Base-by-base conservation (phyloP, 2,113 vertebrate genomes). In the Gobio gobio region DNA sequence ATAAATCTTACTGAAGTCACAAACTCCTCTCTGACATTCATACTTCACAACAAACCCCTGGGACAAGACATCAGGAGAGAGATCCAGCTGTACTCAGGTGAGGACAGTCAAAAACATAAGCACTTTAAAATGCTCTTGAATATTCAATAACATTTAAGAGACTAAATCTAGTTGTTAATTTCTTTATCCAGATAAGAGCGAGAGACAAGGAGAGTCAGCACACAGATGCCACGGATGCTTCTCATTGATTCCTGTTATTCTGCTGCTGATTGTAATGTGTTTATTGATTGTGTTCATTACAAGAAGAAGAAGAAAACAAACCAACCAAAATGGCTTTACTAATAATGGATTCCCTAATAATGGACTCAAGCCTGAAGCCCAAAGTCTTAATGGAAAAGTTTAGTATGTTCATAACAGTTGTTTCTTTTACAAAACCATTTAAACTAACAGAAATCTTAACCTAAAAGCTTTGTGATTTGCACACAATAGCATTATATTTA, bases 21-120 rank as follows among this genome's bases (percentile, higher is more conserved):
- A 29, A 89, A 88, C 68, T 78, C 74, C 16, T 85, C 85, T 24
- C 33, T 91, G 77, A 88, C 76, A 3, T 90, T 91, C 47, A 43
- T 90, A 40, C 77, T 91, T 29, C 68, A 58, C 64, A 89, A 91
- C 77, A n/a, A 76, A 2, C 82, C 36, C 8, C 76, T 90, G 51
- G 45, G 75, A 1, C 90, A 91, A 78, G 68, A 90, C 58, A 88
- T 90, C 58, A 88, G 58, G 51, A 88, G 91, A 72, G 85, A 87
- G 36, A 86, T 91, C 45, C 58, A 72, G 29, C 68, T 91, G 1
- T 45, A 64, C 7, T 66, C 68, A 86, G 88, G 91, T 91, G 20
- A 49, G 63, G 49, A 54, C n/a, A 47, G 49, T 36, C 33, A 22
- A n/a, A 47, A 33, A 22, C 10, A n/a, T 33, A 20, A 29, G 49